Percentiles rank a stretch among this genome's conserved stretches.
phyloP scores from a whole-genome alignment of 2,797 vertebrate genomes.

The Steatocranus sp. region DNA sequence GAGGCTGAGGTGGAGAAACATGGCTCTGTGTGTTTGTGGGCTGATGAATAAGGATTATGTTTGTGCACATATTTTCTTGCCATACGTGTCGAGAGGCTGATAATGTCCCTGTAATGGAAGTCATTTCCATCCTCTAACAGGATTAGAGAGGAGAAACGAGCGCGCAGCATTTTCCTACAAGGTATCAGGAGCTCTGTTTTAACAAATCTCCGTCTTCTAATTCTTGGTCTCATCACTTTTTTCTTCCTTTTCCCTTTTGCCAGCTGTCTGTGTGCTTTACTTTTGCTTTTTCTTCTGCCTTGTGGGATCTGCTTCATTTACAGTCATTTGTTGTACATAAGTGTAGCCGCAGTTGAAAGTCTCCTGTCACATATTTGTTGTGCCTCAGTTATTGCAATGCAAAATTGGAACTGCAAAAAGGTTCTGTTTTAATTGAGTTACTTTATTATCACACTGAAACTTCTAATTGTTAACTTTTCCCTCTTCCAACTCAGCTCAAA shows the following conservation, averaged over 20 bases:
- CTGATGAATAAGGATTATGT: conserved; percentile 17
- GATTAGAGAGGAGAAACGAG: conserved; percentile 43
- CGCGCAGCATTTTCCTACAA: conserved; percentile 29
- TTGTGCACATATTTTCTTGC: conserved; percentile 13
- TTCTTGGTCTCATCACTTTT: conserved; percentile 3
- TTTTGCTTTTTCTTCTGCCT: not conserved
- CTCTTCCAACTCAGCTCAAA: not conserved
- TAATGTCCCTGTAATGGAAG: conserved; percentile 50
- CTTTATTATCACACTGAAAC: not conserved
- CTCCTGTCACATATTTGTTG: not conserved
- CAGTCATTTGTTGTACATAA: not conserved
- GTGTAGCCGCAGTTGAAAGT: not conserved
- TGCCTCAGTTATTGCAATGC: too few species aligned
- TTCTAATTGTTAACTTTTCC: not conserved
- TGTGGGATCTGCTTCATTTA: not conserved
- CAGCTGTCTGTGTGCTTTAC: not conserved
- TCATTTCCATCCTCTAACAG: conserved; percentile 34
- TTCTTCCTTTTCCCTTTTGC: not conserved
- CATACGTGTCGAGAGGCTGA: conserved; percentile 38
- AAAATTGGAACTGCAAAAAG: not conserved
- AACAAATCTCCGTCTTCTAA: not conserved
- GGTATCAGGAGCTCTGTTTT: not conserved
- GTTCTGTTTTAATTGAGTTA: not conserved
- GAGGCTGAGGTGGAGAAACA: not conserved
- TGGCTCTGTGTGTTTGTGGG: not conserved